A percentile compares a stretch with the other conserved stretches of the same genome.
Evolutionary conservation across 1,140 invertebrate genomes (phyloP).

Genomic region (Lepidotrigona ventralis): DNA sequence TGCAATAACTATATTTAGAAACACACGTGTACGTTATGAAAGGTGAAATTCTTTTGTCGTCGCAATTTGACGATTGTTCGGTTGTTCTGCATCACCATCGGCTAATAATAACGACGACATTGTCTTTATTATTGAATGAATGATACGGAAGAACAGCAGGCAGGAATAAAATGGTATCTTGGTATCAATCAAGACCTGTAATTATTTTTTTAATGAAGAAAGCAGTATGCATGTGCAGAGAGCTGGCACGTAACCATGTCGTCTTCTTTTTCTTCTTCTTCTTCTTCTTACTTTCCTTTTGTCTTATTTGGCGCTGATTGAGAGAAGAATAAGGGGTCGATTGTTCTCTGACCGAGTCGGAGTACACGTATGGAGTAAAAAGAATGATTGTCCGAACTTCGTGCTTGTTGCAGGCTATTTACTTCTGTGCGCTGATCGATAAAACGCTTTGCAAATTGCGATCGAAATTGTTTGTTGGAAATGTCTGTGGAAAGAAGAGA

Average conservation of each 20-base stretch:
- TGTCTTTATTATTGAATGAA: constrained; percentile 29
- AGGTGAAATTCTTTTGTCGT: constrained; percentile 27
- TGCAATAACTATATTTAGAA: no score
- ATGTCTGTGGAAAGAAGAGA: no score
- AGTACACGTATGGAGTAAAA: constrained; percentile 36
- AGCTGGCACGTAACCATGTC: not conserved
- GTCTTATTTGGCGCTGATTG: no score
- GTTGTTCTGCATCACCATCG: not conserved
- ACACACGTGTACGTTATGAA: constrained; percentile 23
- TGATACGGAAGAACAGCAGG: not conserved
- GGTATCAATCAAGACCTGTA: constrained; percentile 24
- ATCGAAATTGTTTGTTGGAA: not conserved
- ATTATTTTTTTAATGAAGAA: constrained; percentile 36
- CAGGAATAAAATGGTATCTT: not conserved
- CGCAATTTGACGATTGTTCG: not conserved
- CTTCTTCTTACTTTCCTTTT: not conserved
- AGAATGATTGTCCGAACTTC: constrained; percentile 56
- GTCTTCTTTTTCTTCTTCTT: not conserved
- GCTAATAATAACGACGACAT: constrained; percentile 32
- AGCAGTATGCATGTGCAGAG: not conserved
- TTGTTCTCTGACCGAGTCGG: constrained; percentile 30
- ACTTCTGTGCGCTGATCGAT: not conserved
- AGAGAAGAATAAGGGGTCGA: constrained; percentile 18
- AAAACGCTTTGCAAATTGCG: not conserved
- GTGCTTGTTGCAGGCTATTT: not conserved